Evolutionary conservation across 2,888 invertebrate species (phyloP).

Genomic region (Tinea pellionella): DNA sequence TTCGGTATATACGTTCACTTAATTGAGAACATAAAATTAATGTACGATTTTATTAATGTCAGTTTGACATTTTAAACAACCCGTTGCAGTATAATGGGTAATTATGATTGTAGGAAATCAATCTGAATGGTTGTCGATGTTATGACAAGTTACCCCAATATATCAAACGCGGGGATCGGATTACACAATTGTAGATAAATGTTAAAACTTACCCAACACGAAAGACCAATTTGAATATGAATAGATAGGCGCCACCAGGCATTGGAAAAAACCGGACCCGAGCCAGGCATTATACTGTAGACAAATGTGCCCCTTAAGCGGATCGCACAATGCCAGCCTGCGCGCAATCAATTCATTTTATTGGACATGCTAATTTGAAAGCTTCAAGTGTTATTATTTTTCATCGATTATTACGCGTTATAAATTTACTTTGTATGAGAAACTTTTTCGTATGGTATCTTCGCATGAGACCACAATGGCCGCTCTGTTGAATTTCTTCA

Average conservation of each 20-base stretch:
- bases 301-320: constrained; percentile 55
- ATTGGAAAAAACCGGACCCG: constrained; percentile 64
- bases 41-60: constrained; percentile 2
- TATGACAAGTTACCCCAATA: constrained; percentile 23
- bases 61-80: constrained; percentile 1
- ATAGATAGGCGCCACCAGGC: constrained; percentile 66
- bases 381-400: background rate
- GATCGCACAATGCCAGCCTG: constrained; percentile 52
- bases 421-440: background rate
- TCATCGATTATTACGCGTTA: background rate
- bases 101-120: background rate
- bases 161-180: constrained; percentile 44
- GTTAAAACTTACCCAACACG: constrained; percentile 60
- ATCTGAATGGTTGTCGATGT: constrained; percentile 2
- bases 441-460: too few relatives aligned
- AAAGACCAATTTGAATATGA: constrained; percentile 63
- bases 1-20: background rate
- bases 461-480: too few relatives aligned
- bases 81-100: background rate
- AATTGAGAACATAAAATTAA: constrained; percentile 1
- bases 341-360: constrained; percentile 52
- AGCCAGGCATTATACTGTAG: constrained; percentile 43
- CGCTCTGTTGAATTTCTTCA: too few relatives aligned
- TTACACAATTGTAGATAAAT: constrained; percentile 62
- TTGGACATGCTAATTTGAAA: constrained; percentile 53